Evolutionary conservation across 2,113 vertebrate species (phyloP).

Genomic region (Diglossa brunneiventris): DNA sequence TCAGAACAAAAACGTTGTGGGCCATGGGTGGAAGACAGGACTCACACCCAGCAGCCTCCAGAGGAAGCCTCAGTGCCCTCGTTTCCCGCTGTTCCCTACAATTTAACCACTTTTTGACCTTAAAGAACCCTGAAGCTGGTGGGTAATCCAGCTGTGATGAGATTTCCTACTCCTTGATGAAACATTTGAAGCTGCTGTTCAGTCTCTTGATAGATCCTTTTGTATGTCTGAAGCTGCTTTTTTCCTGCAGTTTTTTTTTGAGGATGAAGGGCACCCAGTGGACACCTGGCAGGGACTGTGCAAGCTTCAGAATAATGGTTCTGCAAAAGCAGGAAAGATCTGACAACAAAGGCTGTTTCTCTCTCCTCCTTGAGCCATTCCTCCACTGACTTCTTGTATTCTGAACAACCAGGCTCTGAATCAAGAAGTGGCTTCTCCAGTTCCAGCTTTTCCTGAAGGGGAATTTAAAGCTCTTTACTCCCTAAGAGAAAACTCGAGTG

Average conservation of each 20-base stretch:
- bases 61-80: background rate
- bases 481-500: background rate
- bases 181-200: background rate
- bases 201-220: background rate
- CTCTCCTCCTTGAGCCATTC: background rate
- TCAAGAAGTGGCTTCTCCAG: background rate
- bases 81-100: background rate
- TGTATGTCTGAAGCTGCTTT: background rate
- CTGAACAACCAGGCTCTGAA: background rate
- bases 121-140: background rate
- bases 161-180: background rate
- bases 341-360: background rate
- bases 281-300: background rate
- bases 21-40: background rate
- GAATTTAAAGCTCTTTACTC: background rate
- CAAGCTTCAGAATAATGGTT: background rate
- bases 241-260: background rate
- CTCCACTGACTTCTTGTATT: background rate
- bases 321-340: background rate
- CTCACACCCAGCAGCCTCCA: background rate
- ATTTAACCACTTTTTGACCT: background rate
- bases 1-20: background rate
- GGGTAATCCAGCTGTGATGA: slow-evolving; percentile 27
- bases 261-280: slow-evolving; percentile 11
- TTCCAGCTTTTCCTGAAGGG: background rate